phyloP scores from a whole-genome alignment of 2,113 vertebrate genomes.

The Gulo gulo region DNA sequence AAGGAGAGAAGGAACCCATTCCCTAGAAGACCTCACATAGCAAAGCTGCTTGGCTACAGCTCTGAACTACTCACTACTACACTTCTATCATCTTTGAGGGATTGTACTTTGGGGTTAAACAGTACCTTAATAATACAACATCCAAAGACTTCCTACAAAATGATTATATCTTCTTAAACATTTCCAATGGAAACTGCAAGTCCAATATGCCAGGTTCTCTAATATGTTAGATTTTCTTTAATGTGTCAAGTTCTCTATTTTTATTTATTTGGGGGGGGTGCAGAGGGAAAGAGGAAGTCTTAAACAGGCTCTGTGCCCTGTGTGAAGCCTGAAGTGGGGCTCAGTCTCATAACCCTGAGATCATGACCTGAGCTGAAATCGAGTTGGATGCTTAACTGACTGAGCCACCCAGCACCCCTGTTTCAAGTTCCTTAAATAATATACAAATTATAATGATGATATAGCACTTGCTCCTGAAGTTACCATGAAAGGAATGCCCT shows the following conservation, averaged over 20 bases:
- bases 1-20: not conserved
- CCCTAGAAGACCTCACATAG: not conserved
- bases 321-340: not conserved
- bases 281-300: not conserved
- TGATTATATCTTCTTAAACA: not conserved
- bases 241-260: not conserved
- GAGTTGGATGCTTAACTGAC: not conserved
- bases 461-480: not conserved
- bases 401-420: not conserved
- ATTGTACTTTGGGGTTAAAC: not conserved
- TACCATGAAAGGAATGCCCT: not conserved
- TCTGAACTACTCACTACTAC: not conserved
- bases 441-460: not conserved
- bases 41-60: not conserved
- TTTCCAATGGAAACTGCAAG: not conserved
- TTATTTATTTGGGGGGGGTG: not conserved
- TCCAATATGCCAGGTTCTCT: not conserved
- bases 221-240: not conserved
- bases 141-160: not conserved
- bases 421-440: not conserved
- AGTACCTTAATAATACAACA: not conserved
- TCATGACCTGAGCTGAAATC: not conserved
- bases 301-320: not conserved
- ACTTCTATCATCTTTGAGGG: not conserved
- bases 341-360: not conserved